Conservation (phyloP, 2,888 invertebrate genomes). For the Conistra vaccinii region DNA sequence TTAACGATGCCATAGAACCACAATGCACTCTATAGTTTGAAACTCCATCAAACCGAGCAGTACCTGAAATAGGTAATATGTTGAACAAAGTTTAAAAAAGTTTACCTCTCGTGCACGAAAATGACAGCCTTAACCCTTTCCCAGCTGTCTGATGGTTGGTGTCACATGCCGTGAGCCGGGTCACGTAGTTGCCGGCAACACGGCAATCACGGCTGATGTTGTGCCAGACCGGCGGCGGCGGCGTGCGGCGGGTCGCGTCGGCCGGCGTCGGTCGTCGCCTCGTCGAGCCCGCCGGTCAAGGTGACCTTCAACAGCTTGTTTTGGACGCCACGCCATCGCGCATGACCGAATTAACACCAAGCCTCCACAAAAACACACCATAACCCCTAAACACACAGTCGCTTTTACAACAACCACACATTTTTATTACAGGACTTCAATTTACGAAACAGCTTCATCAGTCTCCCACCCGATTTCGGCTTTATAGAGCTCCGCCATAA, state of each 20-base stretch:
- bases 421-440: conserved; percentile 74
- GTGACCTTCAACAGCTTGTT: conserved; percentile 85
- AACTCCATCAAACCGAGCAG: neutral
- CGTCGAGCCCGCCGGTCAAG: conserved; percentile 74
- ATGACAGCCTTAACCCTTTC: neutral
- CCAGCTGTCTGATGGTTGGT: neutral
- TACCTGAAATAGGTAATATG: neutral
- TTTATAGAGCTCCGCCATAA: conserved; percentile 31
- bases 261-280: conserved; percentile 21
- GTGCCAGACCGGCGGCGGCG: conserved; percentile 1
- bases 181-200: conserved; percentile 58
- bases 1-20: neutral
- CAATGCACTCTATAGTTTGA: neutral
- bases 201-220: neutral
- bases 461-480: conserved; percentile 25
- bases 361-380: conserved; percentile 69
- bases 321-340: conserved; percentile 82
- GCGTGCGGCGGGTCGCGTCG: conserved; percentile 38
- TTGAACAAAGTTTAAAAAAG: neutral
- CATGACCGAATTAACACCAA: conserved; percentile 79
- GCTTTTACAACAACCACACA: conserved; percentile 50
- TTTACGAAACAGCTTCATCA: conserved; percentile 50
- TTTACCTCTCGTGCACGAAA: neutral
- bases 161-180: conserved; percentile 53
- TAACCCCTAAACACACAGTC: conserved; percentile 64